Conservation (phyloP, 1,140 invertebrate species). For the Lepidurus couesii region DNA sequence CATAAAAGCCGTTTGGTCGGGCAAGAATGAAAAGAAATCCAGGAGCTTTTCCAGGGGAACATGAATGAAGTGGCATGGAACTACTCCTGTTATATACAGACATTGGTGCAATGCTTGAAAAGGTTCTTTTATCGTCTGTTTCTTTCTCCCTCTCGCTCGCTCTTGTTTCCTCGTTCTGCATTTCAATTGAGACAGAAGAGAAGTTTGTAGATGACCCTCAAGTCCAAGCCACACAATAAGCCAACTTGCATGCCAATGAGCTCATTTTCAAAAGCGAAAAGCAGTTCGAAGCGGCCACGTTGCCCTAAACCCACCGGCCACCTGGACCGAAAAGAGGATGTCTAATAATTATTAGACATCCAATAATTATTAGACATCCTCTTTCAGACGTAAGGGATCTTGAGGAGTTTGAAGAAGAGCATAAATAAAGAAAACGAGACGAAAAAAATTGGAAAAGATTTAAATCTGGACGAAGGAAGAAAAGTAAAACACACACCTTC, state of each 20-base stretch:
- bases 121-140: too few species aligned
- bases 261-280: not conserved
- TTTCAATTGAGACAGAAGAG: conserved; percentile 13
- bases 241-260: not conserved
- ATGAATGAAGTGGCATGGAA: too few species aligned
- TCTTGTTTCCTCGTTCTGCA: not conserved
- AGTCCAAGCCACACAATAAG: not conserved
- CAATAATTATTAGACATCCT: too few species aligned
- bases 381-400: too few species aligned
- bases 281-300: not conserved
- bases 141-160: not conserved
- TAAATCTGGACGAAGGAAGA: not conserved
- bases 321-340: not conserved
- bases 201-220: not conserved
- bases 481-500: not conserved
- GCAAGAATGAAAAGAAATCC: too few species aligned
- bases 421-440: too few species aligned
- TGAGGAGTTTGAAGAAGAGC: too few species aligned
- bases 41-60: too few species aligned
- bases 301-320: not conserved
- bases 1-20: not conserved
- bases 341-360: too few species aligned
- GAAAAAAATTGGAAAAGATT: too few species aligned
- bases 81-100: too few species aligned
- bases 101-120: too few species aligned